phyloP scores from a whole-genome alignment of 2,797 vertebrate species.

The Aplochiton taeniatus region DNA sequence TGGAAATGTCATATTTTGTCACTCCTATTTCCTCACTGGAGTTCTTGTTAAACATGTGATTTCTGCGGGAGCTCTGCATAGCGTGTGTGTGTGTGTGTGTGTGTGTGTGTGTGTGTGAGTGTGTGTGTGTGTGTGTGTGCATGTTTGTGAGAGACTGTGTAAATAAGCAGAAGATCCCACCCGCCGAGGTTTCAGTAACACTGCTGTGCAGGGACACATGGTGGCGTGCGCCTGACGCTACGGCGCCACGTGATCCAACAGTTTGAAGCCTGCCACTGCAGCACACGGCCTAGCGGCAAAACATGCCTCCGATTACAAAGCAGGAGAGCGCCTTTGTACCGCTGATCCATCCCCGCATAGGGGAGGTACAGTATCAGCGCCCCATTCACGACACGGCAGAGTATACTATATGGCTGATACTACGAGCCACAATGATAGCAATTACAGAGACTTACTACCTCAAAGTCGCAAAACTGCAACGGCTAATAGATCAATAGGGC shows the following conservation, averaged over 20 bases:
- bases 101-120: conserved; percentile 17
- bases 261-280: conserved; percentile 51
- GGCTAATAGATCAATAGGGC: conserved; percentile 14
- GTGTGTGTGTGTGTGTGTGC: not conserved
- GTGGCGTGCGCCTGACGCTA: conserved; percentile 16
- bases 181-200: conserved; percentile 44
- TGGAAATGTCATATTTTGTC: conserved; percentile 69
- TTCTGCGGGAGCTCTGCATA: conserved; percentile 39
- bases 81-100: conserved; percentile 17
- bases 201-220: conserved; percentile 63
- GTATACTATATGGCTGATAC: not conserved
- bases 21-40: conserved; percentile 49
- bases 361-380: not conserved
- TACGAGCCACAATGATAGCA: not conserved
- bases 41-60: conserved; percentile 68
- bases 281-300: conserved; percentile 41
- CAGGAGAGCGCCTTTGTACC: conserved; percentile 20
- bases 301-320: conserved; percentile 33
- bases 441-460: conserved; percentile 4
- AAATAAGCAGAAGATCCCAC: conserved; percentile 42
- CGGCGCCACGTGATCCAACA: conserved; percentile 49
- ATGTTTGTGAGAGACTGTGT: too few species aligned
- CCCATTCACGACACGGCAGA: conserved; percentile 9
- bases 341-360: not conserved
- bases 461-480: not conserved